These are phyloP conservation scores for Dasypolia templi DNA, from an alignment of 2,888 invertebrate genomes.

Conservation along the genomic window DNA sequence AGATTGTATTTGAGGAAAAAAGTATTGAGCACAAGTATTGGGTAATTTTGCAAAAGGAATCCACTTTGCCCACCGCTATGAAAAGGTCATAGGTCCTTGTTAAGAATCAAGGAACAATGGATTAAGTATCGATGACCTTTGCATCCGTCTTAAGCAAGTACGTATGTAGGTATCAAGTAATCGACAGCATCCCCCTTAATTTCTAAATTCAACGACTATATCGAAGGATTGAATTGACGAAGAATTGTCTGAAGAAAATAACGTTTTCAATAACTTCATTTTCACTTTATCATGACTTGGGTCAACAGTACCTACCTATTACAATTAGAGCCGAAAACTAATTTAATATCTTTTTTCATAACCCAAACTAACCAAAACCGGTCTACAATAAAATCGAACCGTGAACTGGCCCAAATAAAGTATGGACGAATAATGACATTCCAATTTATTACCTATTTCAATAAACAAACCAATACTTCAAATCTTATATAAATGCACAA, in stretches of 20 bases:
- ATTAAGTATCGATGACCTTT: too few relatives aligned
- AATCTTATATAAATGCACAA: constrained; percentile 48
- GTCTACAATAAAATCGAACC: neutral
- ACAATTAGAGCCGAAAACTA: neutral
- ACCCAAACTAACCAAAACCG: too few relatives aligned
- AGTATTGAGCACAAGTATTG: neutral
- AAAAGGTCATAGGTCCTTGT: neutral
- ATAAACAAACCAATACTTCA: constrained; percentile 38
- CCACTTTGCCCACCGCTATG: too few relatives aligned
- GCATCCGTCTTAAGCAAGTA: neutral
- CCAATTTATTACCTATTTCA: neutral
- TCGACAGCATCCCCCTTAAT: neutral
- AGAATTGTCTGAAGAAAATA: neutral
- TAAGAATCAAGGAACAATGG: neutral
- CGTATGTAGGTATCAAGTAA: neutral
- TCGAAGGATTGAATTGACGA: neutral
- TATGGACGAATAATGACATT: neutral
- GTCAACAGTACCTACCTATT: neutral
- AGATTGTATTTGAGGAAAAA: neutral
- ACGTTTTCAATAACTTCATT: neutral
- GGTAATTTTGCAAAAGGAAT: too few relatives aligned
- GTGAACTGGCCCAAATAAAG: constrained; percentile 2
- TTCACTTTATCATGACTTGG: neutral
- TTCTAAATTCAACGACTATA: neutral
- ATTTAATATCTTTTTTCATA: neutral